phyloP scores from a whole-genome alignment of 2,797 vertebrate genomes.

The Onychomys arenicola region DNA sequence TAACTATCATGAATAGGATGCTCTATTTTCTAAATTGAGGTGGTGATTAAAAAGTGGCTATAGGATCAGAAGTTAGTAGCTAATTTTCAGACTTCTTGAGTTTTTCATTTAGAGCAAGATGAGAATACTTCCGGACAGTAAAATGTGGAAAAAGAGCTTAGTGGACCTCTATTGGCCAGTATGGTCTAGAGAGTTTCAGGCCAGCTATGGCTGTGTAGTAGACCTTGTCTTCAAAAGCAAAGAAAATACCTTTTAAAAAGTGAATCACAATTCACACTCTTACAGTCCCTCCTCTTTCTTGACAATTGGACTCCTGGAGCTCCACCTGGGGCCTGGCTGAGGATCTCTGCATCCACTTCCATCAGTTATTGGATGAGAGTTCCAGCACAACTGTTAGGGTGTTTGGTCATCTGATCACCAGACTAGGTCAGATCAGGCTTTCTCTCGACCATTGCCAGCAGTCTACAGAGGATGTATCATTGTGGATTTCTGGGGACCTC shows the following conservation, averaged over 20 bases:
- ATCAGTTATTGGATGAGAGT: too few species aligned
- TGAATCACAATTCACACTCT: too few species aligned
- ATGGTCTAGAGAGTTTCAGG: background rate
- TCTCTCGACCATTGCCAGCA: too few species aligned
- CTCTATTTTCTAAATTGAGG: slow-evolving; percentile 9
- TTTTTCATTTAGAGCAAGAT: background rate
- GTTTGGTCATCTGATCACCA: too few species aligned
- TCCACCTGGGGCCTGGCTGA: too few species aligned
- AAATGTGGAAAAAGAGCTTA: background rate
- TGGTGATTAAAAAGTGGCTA: background rate
- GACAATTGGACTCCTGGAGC: too few species aligned
- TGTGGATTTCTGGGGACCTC: too few species aligned
- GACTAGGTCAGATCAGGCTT: too few species aligned
- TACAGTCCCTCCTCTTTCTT: too few species aligned
- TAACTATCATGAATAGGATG: background rate
- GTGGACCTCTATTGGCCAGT: background rate
- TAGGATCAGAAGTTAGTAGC: background rate
- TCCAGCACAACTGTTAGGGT: too few species aligned
- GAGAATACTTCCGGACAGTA: background rate
- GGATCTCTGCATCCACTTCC: too few species aligned
- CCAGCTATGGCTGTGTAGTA: background rate
- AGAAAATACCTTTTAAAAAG: background rate
- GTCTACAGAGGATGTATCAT: too few species aligned
- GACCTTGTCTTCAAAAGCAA: background rate
- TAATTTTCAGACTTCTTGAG: background rate